These are phyloP conservation scores for Rotaria sp. DNA, from an alignment of 2,888 invertebrate species.

Conservation along the genomic window DNA sequence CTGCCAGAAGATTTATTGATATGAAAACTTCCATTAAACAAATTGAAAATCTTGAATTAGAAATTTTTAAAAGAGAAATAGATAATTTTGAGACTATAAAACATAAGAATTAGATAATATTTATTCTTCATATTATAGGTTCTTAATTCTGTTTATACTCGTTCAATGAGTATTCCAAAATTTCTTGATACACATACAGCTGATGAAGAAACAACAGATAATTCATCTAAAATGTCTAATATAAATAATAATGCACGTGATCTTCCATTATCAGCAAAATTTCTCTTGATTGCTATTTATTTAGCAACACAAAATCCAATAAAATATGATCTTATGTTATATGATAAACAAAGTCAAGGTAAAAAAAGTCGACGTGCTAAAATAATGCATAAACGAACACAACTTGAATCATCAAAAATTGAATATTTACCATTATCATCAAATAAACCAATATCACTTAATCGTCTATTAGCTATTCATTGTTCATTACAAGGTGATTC, in stretches of 20 bases:
- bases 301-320: slow-evolving; percentile 40
- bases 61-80: too few relatives aligned
- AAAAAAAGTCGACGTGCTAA: slow-evolving; percentile 30
- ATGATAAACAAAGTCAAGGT: slow-evolving; percentile 29
- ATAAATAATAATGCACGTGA: background rate
- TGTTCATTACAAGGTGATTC: slow-evolving; percentile 33
- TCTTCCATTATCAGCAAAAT: slow-evolving; percentile 35
- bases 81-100: too few relatives aligned
- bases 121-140: background rate
- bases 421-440: slow-evolving; percentile 10
- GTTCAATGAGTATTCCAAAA: slow-evolving; percentile 24
- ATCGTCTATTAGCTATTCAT: slow-evolving; percentile 38
- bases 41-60: too few relatives aligned
- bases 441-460: background rate
- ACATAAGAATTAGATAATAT: too few relatives aligned
- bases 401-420: slow-evolving; percentile 31
- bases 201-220: background rate
- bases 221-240: background rate
- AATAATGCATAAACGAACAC: slow-evolving; percentile 36
- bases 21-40: too few relatives aligned
- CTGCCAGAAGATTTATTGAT: too few relatives aligned
- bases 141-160: slow-evolving; percentile 19
- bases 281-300: slow-evolving; percentile 35
- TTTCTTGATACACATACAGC: slow-evolving; percentile 21
- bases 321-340: slow-evolving; percentile 38